These are phyloP conservation scores for Leptopilina drosophilae DNA, from an alignment of 2,888 invertebrate genomes.

Conservation along the genomic window DNA sequence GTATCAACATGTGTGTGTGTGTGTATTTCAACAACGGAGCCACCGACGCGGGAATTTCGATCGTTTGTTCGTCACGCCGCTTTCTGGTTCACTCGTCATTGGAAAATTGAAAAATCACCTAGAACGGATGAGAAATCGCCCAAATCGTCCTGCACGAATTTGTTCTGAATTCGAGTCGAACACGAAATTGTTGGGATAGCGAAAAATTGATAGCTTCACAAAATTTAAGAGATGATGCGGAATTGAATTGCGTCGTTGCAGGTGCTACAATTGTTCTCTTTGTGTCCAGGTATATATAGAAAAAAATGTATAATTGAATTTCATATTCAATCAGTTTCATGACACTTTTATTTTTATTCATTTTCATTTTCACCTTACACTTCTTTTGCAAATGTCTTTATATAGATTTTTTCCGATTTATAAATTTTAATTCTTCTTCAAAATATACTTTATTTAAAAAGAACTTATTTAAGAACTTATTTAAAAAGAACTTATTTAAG, in stretches of 20 bases:
- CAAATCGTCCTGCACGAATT: constrained; percentile 31
- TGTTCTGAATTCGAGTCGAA: constrained; percentile 32
- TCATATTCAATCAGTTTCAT: too few species aligned
- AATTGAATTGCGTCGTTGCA: constrained; percentile 26
- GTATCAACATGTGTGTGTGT: background rate
- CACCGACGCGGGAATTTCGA: constrained; percentile 34
- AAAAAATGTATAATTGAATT: too few species aligned
- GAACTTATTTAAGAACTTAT: too few species aligned
- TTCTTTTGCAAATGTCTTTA: too few species aligned
- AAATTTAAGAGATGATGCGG: constrained; percentile 28
- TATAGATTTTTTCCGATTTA: too few species aligned
- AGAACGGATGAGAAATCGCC: constrained; percentile 29
- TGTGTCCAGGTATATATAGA: background rate
- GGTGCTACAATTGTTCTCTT: constrained; percentile 18
- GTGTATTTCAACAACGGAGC: constrained; percentile 31
- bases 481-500: too few species aligned
- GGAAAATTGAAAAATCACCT: constrained; percentile 39
- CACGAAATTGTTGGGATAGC: constrained; percentile 32
- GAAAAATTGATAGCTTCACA: constrained; percentile 34
- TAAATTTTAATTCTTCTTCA: too few species aligned
- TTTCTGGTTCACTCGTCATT: constrained; percentile 35
- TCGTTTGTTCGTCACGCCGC: constrained; percentile 30
- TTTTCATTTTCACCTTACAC: too few species aligned
- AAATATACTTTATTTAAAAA: too few species aligned
- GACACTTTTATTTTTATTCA: too few species aligned